Base-by-base conservation (phyloP, 2,888 invertebrate genomes). In the Silvanus unidentatus region DNA sequence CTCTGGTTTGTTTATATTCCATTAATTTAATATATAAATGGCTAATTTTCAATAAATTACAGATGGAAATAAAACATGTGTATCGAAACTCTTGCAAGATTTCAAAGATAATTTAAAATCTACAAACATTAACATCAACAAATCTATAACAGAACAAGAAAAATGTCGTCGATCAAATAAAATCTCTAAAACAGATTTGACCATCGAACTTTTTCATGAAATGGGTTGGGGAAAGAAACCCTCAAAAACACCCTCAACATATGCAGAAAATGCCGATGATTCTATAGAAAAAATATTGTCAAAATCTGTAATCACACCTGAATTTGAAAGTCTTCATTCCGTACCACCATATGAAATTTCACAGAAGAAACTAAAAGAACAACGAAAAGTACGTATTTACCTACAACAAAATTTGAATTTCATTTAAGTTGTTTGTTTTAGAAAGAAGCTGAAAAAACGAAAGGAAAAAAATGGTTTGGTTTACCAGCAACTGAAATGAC, bases 401-500 rank as follows among this genome's bases (percentile, higher is more conserved):
- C 3, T 32, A 32, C 8, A 22, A 22, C 3, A 22, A 22, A 22
- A 5, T 22, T 3, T 22, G 82, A 80, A 15, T 32, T 32, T 12
- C 32, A 12, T 9, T 8, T 32, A 9, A 32, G 10, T 8, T 42
- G 71, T 38, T 28, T 15, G 28, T 54, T 75, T 30, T 73, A 87
- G 80, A 76, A 77, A 63, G 86, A 90, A 66, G 73, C 84, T 48
- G 81, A 80, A 11, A 87, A 85, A 69, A 89, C 88, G 0, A 91
- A 88, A 66, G 96, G 96, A 1, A 78, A 80, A 1, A 78, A 80
- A 11, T 99, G 98, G 98, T 97, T 84, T 69, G 80, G 92, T 66
- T 75, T 98, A 73, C 84, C 87, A 9, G 90, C 91, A 0, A 84
- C 90, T 10, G 94, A 96, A 70, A 68, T 96, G 57, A 95, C 92